Conservation (phyloP, 2,888 invertebrate genomes). For the Harpagoxenus sublaevis region DNA sequence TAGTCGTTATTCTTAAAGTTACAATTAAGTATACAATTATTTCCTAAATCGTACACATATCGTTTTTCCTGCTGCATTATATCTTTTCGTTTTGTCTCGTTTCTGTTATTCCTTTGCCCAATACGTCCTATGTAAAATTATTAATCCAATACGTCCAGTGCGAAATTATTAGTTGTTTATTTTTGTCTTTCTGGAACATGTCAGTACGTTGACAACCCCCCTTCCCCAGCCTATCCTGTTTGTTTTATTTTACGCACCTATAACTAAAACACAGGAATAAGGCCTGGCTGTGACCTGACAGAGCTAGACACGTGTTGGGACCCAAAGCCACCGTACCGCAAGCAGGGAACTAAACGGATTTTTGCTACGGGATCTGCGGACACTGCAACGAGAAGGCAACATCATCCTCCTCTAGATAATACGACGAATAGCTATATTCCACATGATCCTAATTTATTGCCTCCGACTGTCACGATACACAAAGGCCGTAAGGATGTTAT, state of each 20-base stretch:
- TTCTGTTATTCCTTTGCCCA: slow-evolving; percentile 59
- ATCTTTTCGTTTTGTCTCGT: slow-evolving; percentile 60
- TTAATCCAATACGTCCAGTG: slow-evolving; percentile 44
- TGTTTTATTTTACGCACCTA: slow-evolving; percentile 83
- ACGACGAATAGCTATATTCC: slow-evolving; percentile 88
- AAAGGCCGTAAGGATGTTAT: slow-evolving; percentile 86
- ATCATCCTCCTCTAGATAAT: slow-evolving; percentile 86
- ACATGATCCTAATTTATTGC: slow-evolving; percentile 87
- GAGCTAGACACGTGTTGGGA: slow-evolving; percentile 91
- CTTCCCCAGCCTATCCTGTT: slow-evolving; percentile 78
- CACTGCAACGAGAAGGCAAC: slow-evolving; percentile 79
- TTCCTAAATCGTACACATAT: slow-evolving; percentile 24
- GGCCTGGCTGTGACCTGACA: slow-evolving; percentile 95
- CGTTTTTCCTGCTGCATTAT: slow-evolving; percentile 44
- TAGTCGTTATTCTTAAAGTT: not conserved
- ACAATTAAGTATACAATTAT: slow-evolving; percentile 35
- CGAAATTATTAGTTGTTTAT: slow-evolving; percentile 68
- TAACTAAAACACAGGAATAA: slow-evolving; percentile 88
- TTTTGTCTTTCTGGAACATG: slow-evolving; percentile 61
- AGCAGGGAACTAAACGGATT: slow-evolving; percentile 82
- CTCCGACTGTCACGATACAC: slow-evolving; percentile 88
- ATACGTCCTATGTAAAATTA: slow-evolving; percentile 44
- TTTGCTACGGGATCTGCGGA: slow-evolving; percentile 78
- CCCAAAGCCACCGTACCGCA: slow-evolving; percentile 85
- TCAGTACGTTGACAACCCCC: slow-evolving; percentile 59